Percentiles rank a stretch among this genome's conserved stretches.
Conservation (phyloP, 2,888 invertebrate genomes). For the Nephrotoma flavescens region DNA sequence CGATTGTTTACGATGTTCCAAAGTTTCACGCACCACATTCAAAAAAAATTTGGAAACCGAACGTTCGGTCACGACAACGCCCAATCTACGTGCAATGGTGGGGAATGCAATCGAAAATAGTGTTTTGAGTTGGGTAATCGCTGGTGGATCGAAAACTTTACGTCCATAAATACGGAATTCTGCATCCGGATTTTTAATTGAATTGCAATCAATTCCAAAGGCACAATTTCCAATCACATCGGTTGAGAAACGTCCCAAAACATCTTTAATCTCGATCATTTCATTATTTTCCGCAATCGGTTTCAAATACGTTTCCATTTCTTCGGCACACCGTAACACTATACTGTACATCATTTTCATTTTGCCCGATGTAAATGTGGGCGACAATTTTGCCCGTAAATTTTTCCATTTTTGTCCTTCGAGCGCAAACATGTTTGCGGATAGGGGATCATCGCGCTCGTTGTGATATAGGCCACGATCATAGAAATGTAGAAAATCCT, state of each 20-base stretch:
- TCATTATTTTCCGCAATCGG: slow-evolving; percentile 7
- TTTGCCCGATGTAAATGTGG: slow-evolving; percentile 35
- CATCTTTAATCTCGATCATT: slow-evolving; percentile 25
- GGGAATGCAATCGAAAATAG: neutral
- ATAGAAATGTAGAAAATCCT: slow-evolving; percentile 27
- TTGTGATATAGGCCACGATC: slow-evolving; percentile 25
- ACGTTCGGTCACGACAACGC: neutral
- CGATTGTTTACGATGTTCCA: neutral
- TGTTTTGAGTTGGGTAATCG: neutral
- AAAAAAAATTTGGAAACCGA: neutral
- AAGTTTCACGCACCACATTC: neutral
- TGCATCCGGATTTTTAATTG: slow-evolving; percentile 20
- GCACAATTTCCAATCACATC: slow-evolving; percentile 30
- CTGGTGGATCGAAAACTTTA: slow-evolving; percentile 8
- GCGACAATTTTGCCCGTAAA: slow-evolving; percentile 31
- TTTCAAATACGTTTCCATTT: slow-evolving; percentile 15
- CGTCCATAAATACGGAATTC: slow-evolving; percentile 17
- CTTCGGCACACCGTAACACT: slow-evolving; percentile 19
- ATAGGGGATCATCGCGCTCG: slow-evolving; percentile 24
- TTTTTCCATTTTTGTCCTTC: slow-evolving; percentile 33
- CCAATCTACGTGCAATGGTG: neutral
- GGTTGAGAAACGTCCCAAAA: slow-evolving; percentile 27
- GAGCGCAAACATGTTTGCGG: slow-evolving; percentile 23
- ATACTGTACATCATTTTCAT: slow-evolving; percentile 34
- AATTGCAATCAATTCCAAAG: slow-evolving; percentile 28